Evolutionary conservation across 2,888 invertebrate species (phyloP), one percentile per base, ranked within the genome.

Genomic region (Germaria angustata): DNA sequence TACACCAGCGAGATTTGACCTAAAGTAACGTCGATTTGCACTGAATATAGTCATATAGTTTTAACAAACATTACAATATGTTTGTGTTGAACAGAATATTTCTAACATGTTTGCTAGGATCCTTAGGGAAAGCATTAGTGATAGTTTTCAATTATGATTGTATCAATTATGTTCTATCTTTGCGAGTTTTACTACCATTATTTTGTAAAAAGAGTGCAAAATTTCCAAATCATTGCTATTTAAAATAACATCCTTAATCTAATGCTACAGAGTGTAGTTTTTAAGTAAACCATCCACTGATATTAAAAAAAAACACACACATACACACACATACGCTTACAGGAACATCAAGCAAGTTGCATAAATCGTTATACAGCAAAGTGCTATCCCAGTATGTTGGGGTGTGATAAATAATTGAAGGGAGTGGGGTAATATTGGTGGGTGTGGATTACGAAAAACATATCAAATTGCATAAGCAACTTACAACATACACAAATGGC

Each of bases 381-480:
- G 44, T 46, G 22, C 6, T n/a, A 11, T 44, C 41, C 41, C 41
- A 41, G 41, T 22, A 49, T 57, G 28, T 28, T 59, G 11, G 34
- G 24, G 57, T 69, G 20, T 57, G 28, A 15, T 55, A 17, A 73
- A 34, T 36, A 24, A 28, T 28, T 36, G 39, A 71, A 63, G 57
- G 44, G 34, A 57, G 51, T 72, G 59, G 41, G 66, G 28, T 28
- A 6, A 44, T 41, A 51, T 66, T 24, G 34, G 41, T 49, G 28
- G 69, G 72, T 65, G 20, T 81, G 22, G 44, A 34, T 71, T 76
- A 76, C 49, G 49, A 44, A 34, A 49, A 81, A 61, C 66, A 75
- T 81, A 81, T 81, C 77, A 59, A 59, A 72, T 81, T 77, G 59
- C 81, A 72, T 41, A 15, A 66, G 65, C 32, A 75, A 68, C 41